Evolutionary conservation across 2,888 invertebrate species (phyloP), one percentile per base, ranked within the genome.

Genomic region (Venusia cambrica): DNA sequence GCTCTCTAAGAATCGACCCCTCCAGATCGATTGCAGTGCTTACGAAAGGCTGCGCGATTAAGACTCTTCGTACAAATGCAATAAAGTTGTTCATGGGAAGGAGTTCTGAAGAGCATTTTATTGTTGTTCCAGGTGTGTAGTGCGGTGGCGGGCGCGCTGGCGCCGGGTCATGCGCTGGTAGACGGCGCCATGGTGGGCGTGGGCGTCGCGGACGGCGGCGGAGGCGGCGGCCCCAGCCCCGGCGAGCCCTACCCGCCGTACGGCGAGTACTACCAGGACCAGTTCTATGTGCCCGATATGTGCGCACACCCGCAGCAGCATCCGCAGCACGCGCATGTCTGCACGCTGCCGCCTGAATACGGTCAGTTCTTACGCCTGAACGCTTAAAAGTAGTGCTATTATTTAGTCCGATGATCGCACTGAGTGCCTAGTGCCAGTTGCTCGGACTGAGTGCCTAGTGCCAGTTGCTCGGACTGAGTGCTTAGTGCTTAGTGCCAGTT

Each of bases 301-400:
- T 92, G 92, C 62, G 90, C 90, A 51, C 84, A 84, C 45, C 90
- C 92, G 44, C 89, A 89, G 54, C 83, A 83, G 71, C 91, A 91
- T 63, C 90, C 84, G 14, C 90, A 88, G 72, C 90, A 85, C 58
- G 80, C 84, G 53, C 89, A 88, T 61, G 90, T 93, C 87, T 93
- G 93, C 83, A 89, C 92, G 73, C 92, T 93, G 73, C 92, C 92
- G 63, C 88, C 92, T 59, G 93, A 93, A 74, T 93, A 91, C 77
- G 93, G 93, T 93, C 78, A 89, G 91, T 52, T 12, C 5, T 11
- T 2, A n/a, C 4, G 25, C 7, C 11, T 26, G 4, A 39, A 34
- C 13, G 28, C n/a, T n/a, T n/a, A n/a, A n/a, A n/a, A n/a, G n/a
- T n/a, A n/a, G n/a, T n/a, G n/a, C n/a, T n/a, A n/a, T n/a, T n/a